These are phyloP conservation scores for Eucriotettix oculatus DNA, from an alignment of 2,888 invertebrate species.

Conservation along the genomic window DNA sequence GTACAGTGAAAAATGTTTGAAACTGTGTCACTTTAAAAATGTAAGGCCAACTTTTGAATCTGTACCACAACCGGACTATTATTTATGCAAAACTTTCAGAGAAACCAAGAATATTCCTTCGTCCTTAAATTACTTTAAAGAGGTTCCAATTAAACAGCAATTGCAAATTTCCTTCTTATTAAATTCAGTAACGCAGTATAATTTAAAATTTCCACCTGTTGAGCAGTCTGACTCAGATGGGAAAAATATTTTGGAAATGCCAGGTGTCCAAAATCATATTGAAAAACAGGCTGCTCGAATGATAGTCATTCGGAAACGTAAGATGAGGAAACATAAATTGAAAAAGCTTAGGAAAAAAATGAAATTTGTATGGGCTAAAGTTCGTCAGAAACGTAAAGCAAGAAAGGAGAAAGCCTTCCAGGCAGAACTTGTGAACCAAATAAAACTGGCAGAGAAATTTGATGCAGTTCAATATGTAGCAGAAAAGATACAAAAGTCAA, in stretches of 20 bases:
- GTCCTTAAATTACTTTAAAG: no score
- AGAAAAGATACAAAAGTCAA: conserved; percentile 30
- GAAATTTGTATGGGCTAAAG: conserved; percentile 59
- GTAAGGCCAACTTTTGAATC: no score
- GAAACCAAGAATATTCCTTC: no score
- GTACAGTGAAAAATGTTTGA: no score
- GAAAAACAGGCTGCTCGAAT: conserved; percentile 56
- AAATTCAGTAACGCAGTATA: no score
- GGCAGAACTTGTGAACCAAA: conserved; percentile 44
- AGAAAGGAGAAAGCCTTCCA: conserved; percentile 66
- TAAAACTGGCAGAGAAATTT: conserved; percentile 58
- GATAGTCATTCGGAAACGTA: conserved; percentile 59
- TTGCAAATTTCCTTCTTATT: no score
- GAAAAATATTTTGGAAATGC: conserved; percentile 14
- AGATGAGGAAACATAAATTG: conserved; percentile 78
- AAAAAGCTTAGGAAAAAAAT: conserved; percentile 63
- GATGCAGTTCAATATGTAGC: conserved; percentile 55
- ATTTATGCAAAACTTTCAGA: no score
- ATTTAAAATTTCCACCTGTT: no score
- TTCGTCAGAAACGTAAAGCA: conserved; percentile 48
- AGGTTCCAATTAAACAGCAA: no score
- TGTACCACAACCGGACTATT: no score
- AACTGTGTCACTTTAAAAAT: no score
- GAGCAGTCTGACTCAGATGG: no score
- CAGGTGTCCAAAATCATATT: conserved; percentile 25